Evolutionary conservation across 2,797 vertebrate species (phyloP), one percentile per base, ranked within the genome.

Genomic region (Pyrocephalus nanus): DNA sequence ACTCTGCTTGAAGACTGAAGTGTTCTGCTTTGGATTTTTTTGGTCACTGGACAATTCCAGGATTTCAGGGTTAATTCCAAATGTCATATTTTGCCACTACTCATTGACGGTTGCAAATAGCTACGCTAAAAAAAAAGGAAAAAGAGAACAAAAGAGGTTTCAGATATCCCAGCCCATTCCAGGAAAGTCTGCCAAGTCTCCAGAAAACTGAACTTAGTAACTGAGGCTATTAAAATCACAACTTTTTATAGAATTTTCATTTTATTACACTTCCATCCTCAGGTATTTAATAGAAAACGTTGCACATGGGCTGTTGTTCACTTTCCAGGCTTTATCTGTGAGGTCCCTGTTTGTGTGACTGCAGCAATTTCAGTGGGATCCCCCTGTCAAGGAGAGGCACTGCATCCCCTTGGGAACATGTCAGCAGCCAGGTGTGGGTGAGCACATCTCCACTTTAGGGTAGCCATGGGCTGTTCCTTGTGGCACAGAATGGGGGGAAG

Each of bases 191-290:
- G 88, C 88, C 87, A 94, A 91, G 60, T 79, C 88, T 76, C 82
- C 51, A 79, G n/a, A 94, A 95, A 92, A 75, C 57, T 73, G 54
- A 95, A 78, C 85, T 82, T 90, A 73, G 57, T 67, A 77, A 93
- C 91, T 89, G 67, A 94, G 95, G 71, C 87, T 93, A 87, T 95
- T 96, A 87, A 95, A 96, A 93, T 90, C 58, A 26, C 93, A 89
- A 95, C 81, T 36, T 92, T 96, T 93, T 86, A 86, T 54, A 87
- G 95, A 95, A 90, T 92, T 95, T 87, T 51, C 74, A 15, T 80
- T 95, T 94, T 93, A 71, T 93, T 94, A 32, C 26, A 4, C 47
- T 84, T 94, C 62, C 55, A 66, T 77, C 73, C 61, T 55, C 8
- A 86, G 65, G 72, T 81, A 86, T 93, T 93, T 80, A 67, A 55